These are phyloP conservation scores for Julus scandinavius DNA, from an alignment of 2,888 invertebrate species.

Conservation along the genomic window DNA sequence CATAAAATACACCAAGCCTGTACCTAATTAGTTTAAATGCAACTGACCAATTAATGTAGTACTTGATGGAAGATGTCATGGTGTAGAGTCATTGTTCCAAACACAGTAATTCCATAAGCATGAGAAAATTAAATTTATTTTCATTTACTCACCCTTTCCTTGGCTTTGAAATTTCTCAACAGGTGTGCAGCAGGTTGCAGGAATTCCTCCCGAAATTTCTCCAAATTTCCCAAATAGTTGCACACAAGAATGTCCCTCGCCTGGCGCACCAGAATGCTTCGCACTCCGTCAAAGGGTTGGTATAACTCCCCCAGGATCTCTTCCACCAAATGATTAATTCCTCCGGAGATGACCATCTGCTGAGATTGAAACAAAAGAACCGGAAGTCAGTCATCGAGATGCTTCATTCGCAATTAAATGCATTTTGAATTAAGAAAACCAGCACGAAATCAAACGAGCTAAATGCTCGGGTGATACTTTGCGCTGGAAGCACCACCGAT, in stretches of 20 bases:
- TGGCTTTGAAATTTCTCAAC: conserved; percentile 53
- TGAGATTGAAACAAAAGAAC: conserved; percentile 40
- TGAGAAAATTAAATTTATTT: not conserved
- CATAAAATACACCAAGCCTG: no score
- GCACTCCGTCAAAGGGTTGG: conserved; percentile 36
- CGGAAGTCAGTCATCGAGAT: conserved; percentile 50
- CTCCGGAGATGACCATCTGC: conserved; percentile 49
- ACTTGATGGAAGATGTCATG: no score
- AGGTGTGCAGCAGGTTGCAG: conserved; percentile 68
- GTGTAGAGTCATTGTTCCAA: not conserved
- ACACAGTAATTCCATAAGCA: not conserved
- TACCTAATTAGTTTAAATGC: no score
- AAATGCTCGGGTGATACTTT: conserved; percentile 7
- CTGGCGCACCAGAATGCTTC: conserved; percentile 71
- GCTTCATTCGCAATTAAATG: not conserved
- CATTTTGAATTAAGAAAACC: conserved; percentile 46
- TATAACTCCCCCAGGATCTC: conserved; percentile 53
- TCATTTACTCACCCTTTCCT: conserved; percentile 57
- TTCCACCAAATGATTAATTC: conserved; percentile 55
- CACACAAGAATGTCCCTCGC: conserved; percentile 76
- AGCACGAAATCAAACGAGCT: conserved; percentile 42
- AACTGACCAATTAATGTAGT: no score
- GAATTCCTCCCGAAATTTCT: conserved; percentile 74
- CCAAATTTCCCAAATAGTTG: conserved; percentile 74
- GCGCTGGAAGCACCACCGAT: conserved; percentile 37